Conservation (phyloP, 2,797 vertebrate species). For the Arrhamphus sclerolepis region DNA sequence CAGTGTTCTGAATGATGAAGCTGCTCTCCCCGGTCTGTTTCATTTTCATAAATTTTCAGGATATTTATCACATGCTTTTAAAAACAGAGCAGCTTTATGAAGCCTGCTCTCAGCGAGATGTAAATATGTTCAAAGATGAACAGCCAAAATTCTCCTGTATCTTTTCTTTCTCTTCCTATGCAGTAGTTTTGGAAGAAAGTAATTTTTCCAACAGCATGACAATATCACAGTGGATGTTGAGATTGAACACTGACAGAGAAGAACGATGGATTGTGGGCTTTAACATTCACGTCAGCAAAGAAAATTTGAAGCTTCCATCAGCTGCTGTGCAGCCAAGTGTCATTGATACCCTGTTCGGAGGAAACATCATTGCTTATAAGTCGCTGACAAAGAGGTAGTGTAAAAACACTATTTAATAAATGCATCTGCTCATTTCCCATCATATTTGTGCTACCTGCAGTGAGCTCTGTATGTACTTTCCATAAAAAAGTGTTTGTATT, state of each 20-base stretch:
- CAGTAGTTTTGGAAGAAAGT: conserved; percentile 29
- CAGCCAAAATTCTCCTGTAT: conserved; percentile 16
- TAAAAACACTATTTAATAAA: conserved; percentile 1
- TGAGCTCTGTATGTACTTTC: not conserved
- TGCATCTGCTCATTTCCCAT: conserved; percentile 6
- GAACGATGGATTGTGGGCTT: not conserved
- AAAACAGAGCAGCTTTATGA: conserved; percentile 60
- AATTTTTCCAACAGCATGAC: conserved; percentile 16
- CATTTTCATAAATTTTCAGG: conserved; percentile 67
- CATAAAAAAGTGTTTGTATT: not conserved
- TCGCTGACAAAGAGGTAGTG: no score
- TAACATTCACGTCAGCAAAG: conserved; percentile 8
- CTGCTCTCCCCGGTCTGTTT: conserved; percentile 43
- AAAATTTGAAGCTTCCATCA: not conserved
- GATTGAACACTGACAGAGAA: conserved; percentile 17
- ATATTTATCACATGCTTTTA: conserved; percentile 56
- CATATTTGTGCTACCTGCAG: not conserved
- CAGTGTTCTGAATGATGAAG: conserved; percentile 46
- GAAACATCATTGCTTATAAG: not conserved
- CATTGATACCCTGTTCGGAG: not conserved
- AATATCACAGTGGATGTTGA: conserved; percentile 29
- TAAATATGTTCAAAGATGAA: conserved; percentile 37
- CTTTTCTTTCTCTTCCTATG: conserved; percentile 1
- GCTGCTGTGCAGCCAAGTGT: not conserved
- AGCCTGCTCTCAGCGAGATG: conserved; percentile 41